Evolutionary conservation across 2,113 vertebrate species (phyloP).

Genomic region (Percina caprodes): DNA sequence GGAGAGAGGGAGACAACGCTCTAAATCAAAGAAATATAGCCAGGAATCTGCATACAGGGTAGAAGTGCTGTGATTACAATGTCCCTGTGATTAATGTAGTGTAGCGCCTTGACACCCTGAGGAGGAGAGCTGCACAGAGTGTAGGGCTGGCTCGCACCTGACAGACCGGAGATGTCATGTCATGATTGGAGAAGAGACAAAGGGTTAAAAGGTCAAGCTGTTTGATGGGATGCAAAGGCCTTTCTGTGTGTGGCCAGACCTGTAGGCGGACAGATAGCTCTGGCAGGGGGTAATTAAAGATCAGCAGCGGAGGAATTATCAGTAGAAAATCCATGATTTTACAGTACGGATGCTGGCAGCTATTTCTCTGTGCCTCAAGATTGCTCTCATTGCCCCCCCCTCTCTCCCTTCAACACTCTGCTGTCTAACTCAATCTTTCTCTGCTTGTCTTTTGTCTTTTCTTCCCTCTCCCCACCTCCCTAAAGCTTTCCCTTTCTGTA

Average conservation of each 20-base stretch:
- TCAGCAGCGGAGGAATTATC: conserved; percentile 58
- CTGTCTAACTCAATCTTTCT: conserved; percentile 26
- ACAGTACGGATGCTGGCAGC: conserved; percentile 46
- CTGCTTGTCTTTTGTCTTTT: conserved; percentile 35
- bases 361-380: conserved; percentile 13
- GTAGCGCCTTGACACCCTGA: conserved; percentile 12
- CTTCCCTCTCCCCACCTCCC: not conserved
- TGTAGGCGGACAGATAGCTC: conserved; percentile 49
- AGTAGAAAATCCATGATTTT: conserved; percentile 52
- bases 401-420: not conserved
- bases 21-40: conserved; percentile 54
- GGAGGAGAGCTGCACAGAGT: conserved; percentile 10
- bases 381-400: conserved; percentile 12
- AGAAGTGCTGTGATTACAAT: conserved; percentile 65
- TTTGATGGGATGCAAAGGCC: conserved; percentile 69
- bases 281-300: conserved; percentile 70
- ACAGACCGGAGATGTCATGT: conserved; percentile 71
- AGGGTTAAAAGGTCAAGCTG: conserved; percentile 71
- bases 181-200: conserved; percentile 60
- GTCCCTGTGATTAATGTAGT: conserved; percentile 69
- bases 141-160: conserved; percentile 49
- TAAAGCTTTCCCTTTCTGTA: conserved; percentile 45
- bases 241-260: conserved; percentile 41
- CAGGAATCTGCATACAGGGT: conserved; percentile 65
- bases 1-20: conserved; percentile 25